Evolutionary conservation across 2,113 vertebrate species (phyloP).

Genomic region (Progne subis): DNA sequence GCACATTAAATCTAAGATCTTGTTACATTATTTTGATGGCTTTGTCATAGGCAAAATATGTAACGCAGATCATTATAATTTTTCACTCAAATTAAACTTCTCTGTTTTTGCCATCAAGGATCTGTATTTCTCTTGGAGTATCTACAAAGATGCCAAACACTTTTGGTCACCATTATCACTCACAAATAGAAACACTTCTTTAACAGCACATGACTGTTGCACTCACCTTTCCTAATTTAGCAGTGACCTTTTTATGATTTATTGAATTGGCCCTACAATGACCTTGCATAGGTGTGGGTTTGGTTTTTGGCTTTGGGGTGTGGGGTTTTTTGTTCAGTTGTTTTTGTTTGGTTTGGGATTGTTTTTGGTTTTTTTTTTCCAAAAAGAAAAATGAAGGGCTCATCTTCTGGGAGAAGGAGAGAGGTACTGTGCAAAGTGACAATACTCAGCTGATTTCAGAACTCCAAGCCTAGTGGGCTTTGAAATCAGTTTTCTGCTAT

Average conservation of each 20-base stretch:
- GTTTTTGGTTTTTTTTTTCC: fast-evolving
- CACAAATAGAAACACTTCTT: neutral
- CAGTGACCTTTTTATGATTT: neutral
- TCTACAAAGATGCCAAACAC: neutral
- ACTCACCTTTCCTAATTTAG: neutral
- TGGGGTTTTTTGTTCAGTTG: too few relatives aligned
- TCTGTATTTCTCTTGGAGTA: neutral
- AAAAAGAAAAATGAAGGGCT: neutral
- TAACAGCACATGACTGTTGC: neutral
- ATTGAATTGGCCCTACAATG: neutral
- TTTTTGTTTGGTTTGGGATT: too few relatives aligned
- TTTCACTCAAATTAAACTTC: neutral
- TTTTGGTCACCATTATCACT: neutral
- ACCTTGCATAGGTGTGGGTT: neutral
- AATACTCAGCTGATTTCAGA: neutral
- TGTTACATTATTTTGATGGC: neutral
- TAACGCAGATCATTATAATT: neutral
- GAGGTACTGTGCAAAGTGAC: neutral
- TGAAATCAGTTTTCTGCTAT: neutral
- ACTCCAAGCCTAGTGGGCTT: neutral
- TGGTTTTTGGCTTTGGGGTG: fast-evolving
- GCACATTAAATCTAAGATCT: neutral
- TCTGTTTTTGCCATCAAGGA: neutral
- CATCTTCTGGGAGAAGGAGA: neutral
- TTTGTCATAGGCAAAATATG: neutral